These are phyloP conservation scores for Sitta carolinensis DNA, from an alignment of 2,797 vertebrate genomes.

Conservation along the genomic window DNA sequence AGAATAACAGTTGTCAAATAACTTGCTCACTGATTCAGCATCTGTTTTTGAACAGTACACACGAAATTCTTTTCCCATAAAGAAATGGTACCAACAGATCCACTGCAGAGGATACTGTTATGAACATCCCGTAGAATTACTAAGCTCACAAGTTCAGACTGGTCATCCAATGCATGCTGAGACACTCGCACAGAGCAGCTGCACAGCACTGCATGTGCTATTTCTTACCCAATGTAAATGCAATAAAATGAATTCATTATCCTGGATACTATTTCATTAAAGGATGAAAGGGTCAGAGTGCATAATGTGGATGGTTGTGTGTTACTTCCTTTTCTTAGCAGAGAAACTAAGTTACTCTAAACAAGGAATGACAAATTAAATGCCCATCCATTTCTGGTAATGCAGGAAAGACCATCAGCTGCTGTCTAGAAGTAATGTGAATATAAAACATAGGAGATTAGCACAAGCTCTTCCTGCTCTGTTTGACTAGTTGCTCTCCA, in stretches of 20 bases:
- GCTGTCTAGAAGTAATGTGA: not conserved
- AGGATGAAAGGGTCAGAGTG: not conserved
- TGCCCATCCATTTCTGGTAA: not conserved
- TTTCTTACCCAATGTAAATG: not conserved
- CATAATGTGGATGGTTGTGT: fast-evolving
- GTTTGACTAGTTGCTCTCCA: not conserved
- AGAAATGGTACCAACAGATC: not conserved
- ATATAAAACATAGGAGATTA: constrained; percentile 14
- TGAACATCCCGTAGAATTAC: not conserved
- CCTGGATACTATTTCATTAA: not conserved
- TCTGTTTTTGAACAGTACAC: not conserved
- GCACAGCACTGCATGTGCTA: not conserved
- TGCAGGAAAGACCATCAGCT: not conserved
- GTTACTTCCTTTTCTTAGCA: not conserved
- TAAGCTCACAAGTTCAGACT: not conserved
- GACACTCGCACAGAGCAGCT: not conserved
- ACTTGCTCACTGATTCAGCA: not conserved
- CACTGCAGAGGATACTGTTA: not conserved
- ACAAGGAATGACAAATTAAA: not conserved
- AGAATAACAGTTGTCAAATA: not conserved
- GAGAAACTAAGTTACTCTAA: not conserved
- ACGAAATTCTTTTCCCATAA: not conserved
- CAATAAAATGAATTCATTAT: not conserved
- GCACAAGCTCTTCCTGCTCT: not conserved
- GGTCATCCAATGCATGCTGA: not conserved